These are phyloP conservation scores for Ictalurus furcatus DNA, from an alignment of 2,113 vertebrate genomes.

Conservation along the genomic window DNA sequence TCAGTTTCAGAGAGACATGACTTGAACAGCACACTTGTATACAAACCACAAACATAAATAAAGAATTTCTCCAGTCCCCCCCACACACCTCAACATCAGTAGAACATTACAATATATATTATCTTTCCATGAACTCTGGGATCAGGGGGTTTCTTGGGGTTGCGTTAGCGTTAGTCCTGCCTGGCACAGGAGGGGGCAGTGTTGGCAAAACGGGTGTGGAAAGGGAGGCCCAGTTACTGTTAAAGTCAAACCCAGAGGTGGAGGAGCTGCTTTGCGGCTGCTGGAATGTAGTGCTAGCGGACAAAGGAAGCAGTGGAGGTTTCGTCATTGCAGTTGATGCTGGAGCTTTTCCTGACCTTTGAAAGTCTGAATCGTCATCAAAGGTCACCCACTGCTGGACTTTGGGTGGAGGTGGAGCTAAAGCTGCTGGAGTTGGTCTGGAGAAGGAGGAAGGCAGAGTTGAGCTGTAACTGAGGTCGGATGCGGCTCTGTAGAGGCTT, in stretches of 20 bases:
- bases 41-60: constrained; percentile 62
- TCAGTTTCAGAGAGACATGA: constrained; percentile 48
- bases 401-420: constrained; percentile 51
- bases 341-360: not conserved
- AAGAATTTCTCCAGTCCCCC: constrained; percentile 14
- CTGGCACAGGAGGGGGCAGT: constrained; percentile 75
- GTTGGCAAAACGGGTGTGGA: constrained; percentile 71
- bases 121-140: constrained; percentile 83
- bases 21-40: constrained; percentile 65
- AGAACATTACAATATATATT: constrained; percentile 64
- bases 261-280: constrained; percentile 60
- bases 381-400: constrained; percentile 88
- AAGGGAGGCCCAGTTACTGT: constrained; percentile 73
- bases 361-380: constrained; percentile 65
- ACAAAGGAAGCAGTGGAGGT: constrained; percentile 41
- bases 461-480: constrained; percentile 55
- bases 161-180: constrained; percentile 69
- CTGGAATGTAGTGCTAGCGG: constrained; percentile 28
- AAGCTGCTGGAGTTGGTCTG: constrained; percentile 54
- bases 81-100: constrained; percentile 54
- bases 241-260: constrained; percentile 61
- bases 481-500: constrained; percentile 57
- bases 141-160: constrained; percentile 53
- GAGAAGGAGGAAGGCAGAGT: constrained; percentile 58
- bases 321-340: constrained; percentile 36